These are phyloP conservation scores for Saimiri boliviensis DNA, from an alignment of 2,113 vertebrate genomes.

Conservation along the genomic window DNA sequence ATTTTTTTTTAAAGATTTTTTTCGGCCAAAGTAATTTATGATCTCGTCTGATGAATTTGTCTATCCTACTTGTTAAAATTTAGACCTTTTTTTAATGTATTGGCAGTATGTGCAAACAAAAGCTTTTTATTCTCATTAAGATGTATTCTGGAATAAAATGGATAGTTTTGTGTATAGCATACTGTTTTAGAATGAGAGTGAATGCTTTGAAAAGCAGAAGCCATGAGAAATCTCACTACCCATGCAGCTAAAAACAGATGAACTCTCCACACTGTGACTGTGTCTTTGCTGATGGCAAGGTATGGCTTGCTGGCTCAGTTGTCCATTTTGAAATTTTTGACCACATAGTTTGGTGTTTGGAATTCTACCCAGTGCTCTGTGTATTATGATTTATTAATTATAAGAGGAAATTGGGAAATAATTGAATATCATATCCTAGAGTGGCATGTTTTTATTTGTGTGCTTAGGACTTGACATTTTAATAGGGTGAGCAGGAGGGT, in stretches of 20 bases:
- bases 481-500: background rate
- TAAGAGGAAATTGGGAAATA: constrained; percentile 9
- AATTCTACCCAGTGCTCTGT: constrained; percentile 11
- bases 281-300: background rate
- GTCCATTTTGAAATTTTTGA: background rate
- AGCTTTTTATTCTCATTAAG: constrained; percentile 79
- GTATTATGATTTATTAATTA: background rate
- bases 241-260: background rate
- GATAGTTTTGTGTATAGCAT: constrained; percentile 72
- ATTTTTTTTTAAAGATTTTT: constrained; percentile 73
- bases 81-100: constrained; percentile 78
- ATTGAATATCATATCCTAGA: background rate
- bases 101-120: constrained; percentile 73
- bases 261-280: background rate
- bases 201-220: constrained; percentile 69
- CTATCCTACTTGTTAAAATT: constrained; percentile 77
- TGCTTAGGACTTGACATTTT: constrained; percentile 27
- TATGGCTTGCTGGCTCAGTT: background rate
- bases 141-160: constrained; percentile 79
- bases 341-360: background rate
- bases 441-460: constrained; percentile 50
- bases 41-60: constrained; percentile 78
- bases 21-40: constrained; percentile 83
- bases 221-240: background rate
- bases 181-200: constrained; percentile 75